Evolutionary conservation across 2,888 invertebrate genomes (phyloP).

Genomic region (Phorcus lineatus): DNA sequence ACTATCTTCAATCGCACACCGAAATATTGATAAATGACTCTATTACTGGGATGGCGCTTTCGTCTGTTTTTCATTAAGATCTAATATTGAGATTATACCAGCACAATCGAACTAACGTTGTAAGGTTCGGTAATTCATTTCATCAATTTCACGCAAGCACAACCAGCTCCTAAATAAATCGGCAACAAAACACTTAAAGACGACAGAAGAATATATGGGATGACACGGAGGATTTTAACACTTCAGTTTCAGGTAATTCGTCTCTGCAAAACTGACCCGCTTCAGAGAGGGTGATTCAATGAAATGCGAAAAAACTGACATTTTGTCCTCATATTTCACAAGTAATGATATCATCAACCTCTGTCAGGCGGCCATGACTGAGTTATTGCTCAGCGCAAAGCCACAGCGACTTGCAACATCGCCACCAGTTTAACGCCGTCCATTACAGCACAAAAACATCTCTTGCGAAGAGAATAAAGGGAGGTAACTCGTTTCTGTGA

Average conservation of each 20-base stretch:
- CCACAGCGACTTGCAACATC: background rate
- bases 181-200: slow-evolving; percentile 1
- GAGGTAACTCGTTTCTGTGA: background rate
- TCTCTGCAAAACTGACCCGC: background rate
- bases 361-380: background rate
- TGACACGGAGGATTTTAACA: background rate
- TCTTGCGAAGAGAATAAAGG: background rate
- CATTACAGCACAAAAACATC: background rate
- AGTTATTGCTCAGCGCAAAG: background rate
- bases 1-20: background rate
- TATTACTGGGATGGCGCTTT: background rate
- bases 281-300: background rate
- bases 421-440: background rate
- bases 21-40: slow-evolving; percentile 13
- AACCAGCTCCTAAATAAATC: background rate
- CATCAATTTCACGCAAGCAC: background rate
- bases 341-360: slow-evolving; percentile 1
- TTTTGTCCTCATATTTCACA: background rate
- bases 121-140: background rate
- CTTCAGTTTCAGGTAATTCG: background rate
- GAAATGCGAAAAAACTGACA: background rate
- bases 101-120: background rate
- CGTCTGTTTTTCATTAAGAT: background rate
- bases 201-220: background rate
- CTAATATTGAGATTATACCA: background rate